Evolutionary conservation across 2,113 vertebrate genomes (phyloP).

Genomic region (Mirounga angustirostris): DNA sequence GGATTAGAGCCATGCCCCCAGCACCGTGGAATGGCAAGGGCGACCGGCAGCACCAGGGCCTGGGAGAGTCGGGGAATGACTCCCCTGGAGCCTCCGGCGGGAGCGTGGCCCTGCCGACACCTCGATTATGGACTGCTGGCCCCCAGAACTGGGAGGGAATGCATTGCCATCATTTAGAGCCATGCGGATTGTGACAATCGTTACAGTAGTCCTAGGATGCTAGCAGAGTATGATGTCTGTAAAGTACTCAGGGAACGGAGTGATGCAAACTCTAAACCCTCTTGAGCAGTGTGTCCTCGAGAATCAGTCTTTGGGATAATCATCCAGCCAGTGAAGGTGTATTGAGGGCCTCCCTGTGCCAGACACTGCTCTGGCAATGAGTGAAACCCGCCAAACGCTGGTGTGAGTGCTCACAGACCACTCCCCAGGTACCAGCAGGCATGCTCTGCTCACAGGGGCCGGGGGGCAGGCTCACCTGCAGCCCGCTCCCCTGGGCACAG

Average conservation of each 20-base stretch:
- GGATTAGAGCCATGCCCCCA: fast-evolving
- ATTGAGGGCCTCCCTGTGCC: fast-evolving
- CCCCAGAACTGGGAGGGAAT: not conserved
- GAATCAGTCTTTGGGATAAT: not conserved
- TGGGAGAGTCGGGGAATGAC: no score
- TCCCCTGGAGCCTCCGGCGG: fast-evolving
- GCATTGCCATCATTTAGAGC: not conserved
- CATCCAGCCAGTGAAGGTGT: fast-evolving
- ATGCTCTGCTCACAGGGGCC: fast-evolving
- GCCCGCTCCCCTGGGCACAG: not conserved
- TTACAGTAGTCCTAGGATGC: no score
- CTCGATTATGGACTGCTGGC: not conserved
- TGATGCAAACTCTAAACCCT: not conserved
- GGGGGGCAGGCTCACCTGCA: not conserved
- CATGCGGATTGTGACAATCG: not conserved
- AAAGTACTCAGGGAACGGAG: not conserved
- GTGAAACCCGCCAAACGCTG: fast-evolving
- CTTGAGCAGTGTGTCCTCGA: fast-evolving
- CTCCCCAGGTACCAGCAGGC: fast-evolving
- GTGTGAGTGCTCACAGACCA: fast-evolving
- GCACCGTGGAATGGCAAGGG: fast-evolving
- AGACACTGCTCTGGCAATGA: no score
- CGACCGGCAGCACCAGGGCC: fast-evolving
- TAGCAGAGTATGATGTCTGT: fast-evolving
- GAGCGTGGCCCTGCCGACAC: fast-evolving